Base-by-base conservation (phyloP, 2,797 vertebrate species). In the Peromyscus melanophrys region DNA sequence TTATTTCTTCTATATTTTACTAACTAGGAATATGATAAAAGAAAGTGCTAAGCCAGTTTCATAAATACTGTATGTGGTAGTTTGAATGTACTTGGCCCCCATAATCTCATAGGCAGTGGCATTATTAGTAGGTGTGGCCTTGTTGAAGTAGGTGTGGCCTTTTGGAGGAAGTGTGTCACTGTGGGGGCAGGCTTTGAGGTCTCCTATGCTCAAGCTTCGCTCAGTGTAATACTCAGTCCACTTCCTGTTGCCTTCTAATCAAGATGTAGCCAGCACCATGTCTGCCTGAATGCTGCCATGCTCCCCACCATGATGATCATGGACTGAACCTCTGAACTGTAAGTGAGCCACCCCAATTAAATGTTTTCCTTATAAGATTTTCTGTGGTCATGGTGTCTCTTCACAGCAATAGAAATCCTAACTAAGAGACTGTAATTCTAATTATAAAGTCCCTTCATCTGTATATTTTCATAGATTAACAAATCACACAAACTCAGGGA, bases 381-480 rank as follows among this genome's bases (percentile, higher is more conserved):
- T 21, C 21, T 59, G 21, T 59, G 21, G 6, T 23, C 57, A 59
- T 59, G 21, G 57, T 59, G 6, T 21, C 57, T 59, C 21, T 59
- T 59, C 7, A 59, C 57, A 59, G 57, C 21, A 59, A 59, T 23
- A 59, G 57, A 23, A 59, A 59, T 19, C 57, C 57, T 59, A 59
- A 59, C 57, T 59, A 59, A 23, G 57, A 59, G 19, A 59, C 21
- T 59, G 19, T 92, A 97, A 97, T 95, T 94, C 96, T 97, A 98
- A 96, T 98, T 96, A 98, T 97, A 96, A 97, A 98, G 96, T 98
- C 92, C 98, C 97, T 98, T 98, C 55, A 97, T 97, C 57, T 98
- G 97, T 98, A 98, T 95, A 13, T 97, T 97, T 96, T 98, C 96
- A 90, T 93, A 97, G 96, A 97, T 98, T 97, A 98, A 98, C 75